A percentile compares a stretch with the other conserved stretches of the same genome.
These are phyloP conservation scores for Drosophila ogumai DNA, from an alignment of 1,140 invertebrate species.

Conservation along the genomic window DNA sequence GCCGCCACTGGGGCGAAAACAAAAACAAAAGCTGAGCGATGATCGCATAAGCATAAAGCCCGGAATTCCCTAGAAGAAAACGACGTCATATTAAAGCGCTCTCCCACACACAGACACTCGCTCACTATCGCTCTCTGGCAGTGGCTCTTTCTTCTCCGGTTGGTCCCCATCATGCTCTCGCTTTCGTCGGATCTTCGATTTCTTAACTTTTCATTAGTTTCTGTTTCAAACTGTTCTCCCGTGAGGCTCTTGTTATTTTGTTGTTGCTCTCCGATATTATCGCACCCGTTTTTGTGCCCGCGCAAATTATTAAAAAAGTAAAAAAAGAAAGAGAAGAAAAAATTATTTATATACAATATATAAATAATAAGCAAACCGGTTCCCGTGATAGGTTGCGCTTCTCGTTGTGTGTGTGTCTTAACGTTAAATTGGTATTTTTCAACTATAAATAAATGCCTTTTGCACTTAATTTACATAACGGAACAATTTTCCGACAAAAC, in stretches of 20 bases:
- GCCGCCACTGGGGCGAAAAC: conserved; percentile 57
- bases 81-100: conserved; percentile 71
- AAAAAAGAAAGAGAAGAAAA: conserved; percentile 26
- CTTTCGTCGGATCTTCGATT: conserved; percentile 65
- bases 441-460: conserved; percentile 59
- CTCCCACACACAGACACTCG: conserved; percentile 6
- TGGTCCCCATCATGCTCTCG: conserved; percentile 44
- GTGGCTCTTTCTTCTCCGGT: conserved; percentile 6
- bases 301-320: conserved; percentile 47
- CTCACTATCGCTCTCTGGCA: conserved; percentile 2
- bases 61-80: conserved; percentile 74
- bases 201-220: conserved; percentile 55
- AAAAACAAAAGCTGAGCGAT: conserved; percentile 63
- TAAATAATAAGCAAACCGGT: conserved; percentile 67
- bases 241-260: conserved; percentile 14
- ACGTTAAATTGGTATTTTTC: conserved; percentile 27
- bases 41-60: conserved; percentile 82
- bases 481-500: conserved; percentile 12
- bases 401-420: conserved; percentile 28
- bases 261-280: conserved; percentile 53
- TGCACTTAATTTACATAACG: conserved; percentile 60
- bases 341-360: conserved; percentile 54
- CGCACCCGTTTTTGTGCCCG: conserved; percentile 50
- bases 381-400: conserved; percentile 39
- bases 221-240: conserved; percentile 33